phyloP scores from a whole-genome alignment of 2,888 invertebrate genomes.

The Mimas tiliae region DNA sequence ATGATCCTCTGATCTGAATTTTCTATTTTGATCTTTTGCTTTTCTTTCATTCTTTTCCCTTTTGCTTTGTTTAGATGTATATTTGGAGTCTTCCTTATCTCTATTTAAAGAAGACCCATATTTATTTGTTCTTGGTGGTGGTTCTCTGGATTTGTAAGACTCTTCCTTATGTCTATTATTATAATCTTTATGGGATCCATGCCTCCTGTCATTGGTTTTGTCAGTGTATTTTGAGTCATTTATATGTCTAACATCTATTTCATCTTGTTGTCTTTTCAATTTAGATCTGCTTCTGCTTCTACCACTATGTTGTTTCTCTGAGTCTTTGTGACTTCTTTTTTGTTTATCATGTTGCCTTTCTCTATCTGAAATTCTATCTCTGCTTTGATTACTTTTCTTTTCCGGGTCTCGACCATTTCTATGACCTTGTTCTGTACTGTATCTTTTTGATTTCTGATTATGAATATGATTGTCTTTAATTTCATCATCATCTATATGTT shows the following conservation, averaged over 20 bases:
- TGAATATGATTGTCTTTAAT: conserved; percentile 34
- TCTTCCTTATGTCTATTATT: conserved; percentile 31
- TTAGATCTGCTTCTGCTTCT: conserved; percentile 51
- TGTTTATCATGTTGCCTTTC: conserved; percentile 33
- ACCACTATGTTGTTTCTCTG: conserved; percentile 54
- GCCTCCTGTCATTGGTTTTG: conserved; percentile 30
- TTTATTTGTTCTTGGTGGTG: conserved; percentile 10
- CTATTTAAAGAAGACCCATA: conserved; percentile 5
- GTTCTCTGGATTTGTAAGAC: conserved; percentile 24
- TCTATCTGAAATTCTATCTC: conserved; percentile 36
- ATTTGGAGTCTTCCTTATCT: conserved; percentile 19
- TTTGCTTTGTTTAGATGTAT: conserved; percentile 16
- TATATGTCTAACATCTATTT: conserved; percentile 33
- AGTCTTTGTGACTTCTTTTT: conserved; percentile 32
- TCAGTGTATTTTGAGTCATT: conserved; percentile 28
- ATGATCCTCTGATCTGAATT: conserved; percentile 25
- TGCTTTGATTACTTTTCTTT: conserved; percentile 48
- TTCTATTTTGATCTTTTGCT: conserved; percentile 13
- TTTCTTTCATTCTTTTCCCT: conserved; percentile 6
- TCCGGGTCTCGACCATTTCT: conserved; percentile 40
- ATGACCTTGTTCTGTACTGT: conserved; percentile 42
- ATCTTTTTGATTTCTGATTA: conserved; percentile 43
- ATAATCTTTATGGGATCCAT: conserved; percentile 27
- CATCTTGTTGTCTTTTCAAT: conserved; percentile 33
- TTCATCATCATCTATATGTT: conserved; percentile 77